Evolutionary conservation across 2,888 invertebrate species (phyloP), one percentile per base, ranked within the genome.

Genomic region (Tetropium fuscum): DNA sequence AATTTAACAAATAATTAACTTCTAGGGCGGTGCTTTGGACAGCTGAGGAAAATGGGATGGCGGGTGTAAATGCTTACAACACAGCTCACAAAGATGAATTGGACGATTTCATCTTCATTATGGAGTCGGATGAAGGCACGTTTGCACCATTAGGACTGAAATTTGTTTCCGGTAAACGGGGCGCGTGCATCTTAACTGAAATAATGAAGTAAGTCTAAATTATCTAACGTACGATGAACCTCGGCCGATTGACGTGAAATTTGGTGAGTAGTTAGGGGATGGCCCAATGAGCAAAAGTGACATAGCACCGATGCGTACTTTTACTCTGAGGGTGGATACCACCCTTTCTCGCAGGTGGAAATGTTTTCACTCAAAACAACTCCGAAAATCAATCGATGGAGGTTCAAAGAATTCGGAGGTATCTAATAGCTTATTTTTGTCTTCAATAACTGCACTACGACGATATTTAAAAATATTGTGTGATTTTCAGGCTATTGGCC

Each of bases 81-180:
- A 75, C 86, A 48, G 77, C 78, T 2, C 91, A 93, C 72, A 81
- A 82, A 70, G 75, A 84, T 44, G 85, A 88, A 64, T 78, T 84
- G 27, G 76, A 85, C 2, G 88, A 91, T 66, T 87, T 91, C 56
- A 89, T 89, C 74, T 87, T 92, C 45, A 88, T 92, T 1, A 90
- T 94, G 87, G 94, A 94, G 81, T 93, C 93, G 0, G 94, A 94
- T 77, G 86, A 86, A 73, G 94, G 94, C 2, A 92, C 92, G 1
- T 94, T 94, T 74, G 85, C 84, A 10, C 93, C 93, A 0, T 74
- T 84, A 3, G 94, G 93, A 7, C 80, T 94, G 3, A 83, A 82
- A 47, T 90, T 90, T 69, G 83, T 84, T n/a, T 92, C 91, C 36
- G 85, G 83, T 25, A 74, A 83, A 36, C 77, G 85, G 66, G 88